Percentiles rank a stretch among this genome's conserved stretches.
These are phyloP conservation scores for Daphoenositta chrysoptera DNA, from an alignment of 2,113 vertebrate genomes.

Conservation along the genomic window DNA sequence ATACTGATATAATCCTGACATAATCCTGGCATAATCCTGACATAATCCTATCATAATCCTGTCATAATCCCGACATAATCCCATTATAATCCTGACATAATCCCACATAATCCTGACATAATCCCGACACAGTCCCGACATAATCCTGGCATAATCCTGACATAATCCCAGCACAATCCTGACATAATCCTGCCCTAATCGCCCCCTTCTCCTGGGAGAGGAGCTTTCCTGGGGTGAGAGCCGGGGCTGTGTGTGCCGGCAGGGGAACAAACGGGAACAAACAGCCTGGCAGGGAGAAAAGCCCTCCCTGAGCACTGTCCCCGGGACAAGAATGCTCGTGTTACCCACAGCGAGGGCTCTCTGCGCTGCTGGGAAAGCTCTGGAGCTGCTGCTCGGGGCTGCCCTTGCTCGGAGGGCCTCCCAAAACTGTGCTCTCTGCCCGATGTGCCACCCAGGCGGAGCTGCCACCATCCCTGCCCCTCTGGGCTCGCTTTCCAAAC, in stretches of 20 bases:
- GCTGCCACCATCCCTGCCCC: not conserved
- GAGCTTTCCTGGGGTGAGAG: not conserved
- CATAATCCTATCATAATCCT: too few species aligned
- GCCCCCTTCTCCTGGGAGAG: not conserved
- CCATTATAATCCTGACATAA: too few species aligned
- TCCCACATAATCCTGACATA: not conserved
- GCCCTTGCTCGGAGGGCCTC: not conserved
- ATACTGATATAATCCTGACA: accelerated
- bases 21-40: too few species aligned
- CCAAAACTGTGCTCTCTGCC: accelerated
- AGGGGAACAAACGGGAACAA: not conserved
- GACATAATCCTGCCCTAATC: not conserved
- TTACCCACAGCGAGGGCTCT: slow-evolving; percentile 14
- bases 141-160: too few species aligned
- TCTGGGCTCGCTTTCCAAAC: not conserved
- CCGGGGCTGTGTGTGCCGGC: not conserved
- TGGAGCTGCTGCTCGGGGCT: not conserved
- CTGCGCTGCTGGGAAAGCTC: not conserved
- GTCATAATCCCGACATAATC: too few species aligned
- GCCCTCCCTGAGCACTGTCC: slow-evolving; percentile 57
- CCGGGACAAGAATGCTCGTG: slow-evolving; percentile 25
- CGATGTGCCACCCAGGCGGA: not conserved
- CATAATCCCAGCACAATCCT: too few species aligned
- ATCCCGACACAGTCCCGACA: not conserved
- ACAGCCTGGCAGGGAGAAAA: not conserved